Conservation (phyloP, 1,140 invertebrate genomes). For the Macrobrachium nipponense region DNA sequence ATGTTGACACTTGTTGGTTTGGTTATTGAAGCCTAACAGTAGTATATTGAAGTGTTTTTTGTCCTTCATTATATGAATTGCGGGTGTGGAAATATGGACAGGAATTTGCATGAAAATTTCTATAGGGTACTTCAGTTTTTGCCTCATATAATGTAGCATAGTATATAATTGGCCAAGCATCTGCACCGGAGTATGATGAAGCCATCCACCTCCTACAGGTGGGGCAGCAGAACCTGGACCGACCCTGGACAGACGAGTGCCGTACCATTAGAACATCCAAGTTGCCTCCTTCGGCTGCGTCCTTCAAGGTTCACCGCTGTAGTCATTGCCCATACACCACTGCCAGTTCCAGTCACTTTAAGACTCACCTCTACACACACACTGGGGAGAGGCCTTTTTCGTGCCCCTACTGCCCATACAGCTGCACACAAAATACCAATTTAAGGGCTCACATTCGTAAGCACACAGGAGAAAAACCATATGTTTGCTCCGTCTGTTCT, state of each 20-base stretch:
- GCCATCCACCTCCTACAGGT: constrained; percentile 40
- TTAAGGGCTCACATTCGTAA: constrained; percentile 25
- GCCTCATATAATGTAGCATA: too few relatives aligned
- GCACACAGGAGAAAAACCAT: not conserved
- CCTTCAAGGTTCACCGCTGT: constrained; percentile 21
- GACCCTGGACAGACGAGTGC: constrained; percentile 19
- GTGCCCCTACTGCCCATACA: constrained; percentile 13
- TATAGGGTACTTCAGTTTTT: too few relatives aligned
- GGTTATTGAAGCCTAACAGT: too few relatives aligned
- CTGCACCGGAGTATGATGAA: not conserved
- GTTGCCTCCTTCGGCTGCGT: not conserved
- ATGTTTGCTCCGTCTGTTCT: not conserved
- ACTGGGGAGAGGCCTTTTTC: constrained; percentile 14
- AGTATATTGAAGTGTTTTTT: too few relatives aligned
- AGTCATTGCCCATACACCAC: constrained; percentile 18
- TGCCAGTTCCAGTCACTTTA: constrained; percentile 9
- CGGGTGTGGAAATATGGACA: too few relatives aligned
- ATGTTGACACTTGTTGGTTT: too few relatives aligned
- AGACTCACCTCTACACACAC: constrained; percentile 13
- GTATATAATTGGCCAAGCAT: too few relatives aligned
- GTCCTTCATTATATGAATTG: too few relatives aligned
- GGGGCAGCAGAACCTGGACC: constrained; percentile 30
- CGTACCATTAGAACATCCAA: constrained; percentile 4
- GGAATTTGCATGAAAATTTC: too few relatives aligned
- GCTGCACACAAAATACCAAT: constrained; percentile 16